Evolutionary conservation across 64 coral and sea anemone genomes (phyloP), one percentile per base, ranked within the genome.

Genomic region (Montipora efflorescens): DNA sequence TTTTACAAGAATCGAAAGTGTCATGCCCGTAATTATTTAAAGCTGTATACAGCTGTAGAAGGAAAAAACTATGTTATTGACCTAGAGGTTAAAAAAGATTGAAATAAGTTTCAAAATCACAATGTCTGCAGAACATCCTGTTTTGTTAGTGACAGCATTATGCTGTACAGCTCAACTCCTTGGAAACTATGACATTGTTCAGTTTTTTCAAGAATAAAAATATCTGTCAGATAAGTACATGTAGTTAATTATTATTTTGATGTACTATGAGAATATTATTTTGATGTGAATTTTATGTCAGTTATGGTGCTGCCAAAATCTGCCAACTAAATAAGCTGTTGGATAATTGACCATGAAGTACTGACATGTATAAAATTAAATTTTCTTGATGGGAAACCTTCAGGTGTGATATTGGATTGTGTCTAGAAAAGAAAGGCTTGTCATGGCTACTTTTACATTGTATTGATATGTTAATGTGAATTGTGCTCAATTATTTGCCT

Each of bases 371-470:
- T 36, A 36, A 70, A 72, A 86, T 71, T 70, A 50, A 71, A 86
- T 50, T 86, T 86, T 11, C 82, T 71, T 72, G 82, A 86, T 71
- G 64, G 66, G 82, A 86, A 86, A n/a, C 19, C 28, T 48, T 84
- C 81, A 84, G 59, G 64, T 86, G 82, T 86, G 62, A 45, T 86
- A 71, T 22, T n/a, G 66, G 45, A 72, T 86, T 86, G 71, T 86
- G 82, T 86, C 82, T 86, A 22, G 16, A 15, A 16, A 71, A 72
- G 47, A 83, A 85, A 23, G 82, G 8, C 66, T 47, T 86, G 62
- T 86, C 62, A 86, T 5, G 19, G 46, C 45, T 71, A 86, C 49
- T 86, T 71, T 57, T 8, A 57, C 11, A 57, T 71, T 25, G 36
- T 25, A 8, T 72, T 86, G 59, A 84, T 68, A 68, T 69, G 44